Evolutionary conservation across 2,797 vertebrate genomes (phyloP), one percentile per base, ranked within the genome.

Genomic region (Cyclopterus lumpus): DNA sequence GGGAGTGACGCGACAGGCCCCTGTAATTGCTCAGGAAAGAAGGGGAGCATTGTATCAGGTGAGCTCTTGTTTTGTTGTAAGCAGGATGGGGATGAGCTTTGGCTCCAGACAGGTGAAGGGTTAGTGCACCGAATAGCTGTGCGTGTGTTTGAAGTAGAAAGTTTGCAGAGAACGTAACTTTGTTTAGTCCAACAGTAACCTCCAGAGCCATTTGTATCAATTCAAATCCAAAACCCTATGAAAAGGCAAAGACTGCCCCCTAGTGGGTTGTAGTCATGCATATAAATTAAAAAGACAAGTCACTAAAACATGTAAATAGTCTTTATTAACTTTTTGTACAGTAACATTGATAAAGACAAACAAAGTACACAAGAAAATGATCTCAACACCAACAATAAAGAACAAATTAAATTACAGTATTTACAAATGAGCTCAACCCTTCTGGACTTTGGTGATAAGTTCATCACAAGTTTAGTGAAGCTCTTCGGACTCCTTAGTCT

Each of bases 391-490:
- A 34, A 63, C 24, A 79, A 48, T 34, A 6, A 26, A 71, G 49
- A 36, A n/a, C 0, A 32, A 53, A 60, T 51, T 58, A 24, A 36
- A 75, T 68, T 26, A 82, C 57, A 79, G 38, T 32, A 81, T 85
- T 84, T 80, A 88, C 71, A 89, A 18, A 22, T 1, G 1, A 81
- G 61, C 40, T 92, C 79, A 94, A 40, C 90, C 89, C 76, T 90
- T 95, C 73, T 95, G 92, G 8, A 95, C 94, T 51, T 98, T 98
- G 16, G 90, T 89, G 66, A 99, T 99, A 42, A 99, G 95, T 58
- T 99, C 98, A 32, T 99, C 97, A 72, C 97, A 99, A 99, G 96
- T 84, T 97, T 97, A 0, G 95, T 97, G 78, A n/a, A 99, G 93
- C 51, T 98, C 98, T 1, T 97, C 96, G 0, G 92, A 96, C 88